Conservation (phyloP, 92 coral and sea anemone genomes). For the Desmophyllum pertusum region DNA sequence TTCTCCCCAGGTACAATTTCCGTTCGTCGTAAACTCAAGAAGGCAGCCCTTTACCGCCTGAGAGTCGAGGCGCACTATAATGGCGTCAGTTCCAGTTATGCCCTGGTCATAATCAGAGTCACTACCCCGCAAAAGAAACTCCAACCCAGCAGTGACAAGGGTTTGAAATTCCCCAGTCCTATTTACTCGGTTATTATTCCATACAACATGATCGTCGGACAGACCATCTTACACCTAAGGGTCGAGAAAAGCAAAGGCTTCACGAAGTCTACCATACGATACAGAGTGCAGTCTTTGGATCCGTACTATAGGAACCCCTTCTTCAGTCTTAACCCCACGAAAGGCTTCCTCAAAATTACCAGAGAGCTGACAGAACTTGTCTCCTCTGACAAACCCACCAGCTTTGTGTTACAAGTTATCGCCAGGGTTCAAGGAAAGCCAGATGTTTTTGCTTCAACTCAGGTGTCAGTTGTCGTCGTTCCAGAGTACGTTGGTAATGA, state of each 20-base stretch:
- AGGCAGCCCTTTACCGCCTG: slow-evolving; percentile 66
- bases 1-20: slow-evolving; percentile 26
- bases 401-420: slow-evolving; percentile 50
- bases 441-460: slow-evolving; percentile 56
- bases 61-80: slow-evolving; percentile 74
- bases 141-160: not conserved
- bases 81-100: slow-evolving; percentile 54
- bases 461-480: slow-evolving; percentile 77
- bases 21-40: slow-evolving; percentile 43
- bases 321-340: slow-evolving; percentile 41
- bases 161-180: slow-evolving; percentile 61
- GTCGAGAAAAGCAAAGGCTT: slow-evolving; percentile 41
- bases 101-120: slow-evolving; percentile 63
- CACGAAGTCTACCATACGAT: slow-evolving; percentile 42
- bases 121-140: slow-evolving; percentile 11
- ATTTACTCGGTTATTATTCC: slow-evolving; percentile 80
- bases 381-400: slow-evolving; percentile 26
- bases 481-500: slow-evolving; percentile 84
- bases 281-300: slow-evolving; percentile 50
- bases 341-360: slow-evolving; percentile 53
- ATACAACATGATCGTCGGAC: slow-evolving; percentile 56
- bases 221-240: slow-evolving; percentile 64
- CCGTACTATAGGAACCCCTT: slow-evolving; percentile 14
- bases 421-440: slow-evolving; percentile 56
- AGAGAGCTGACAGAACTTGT: slow-evolving; percentile 36